These are phyloP conservation scores for Pao palembangensis DNA, from an alignment of 2,113 vertebrate species.

Conservation along the genomic window DNA sequence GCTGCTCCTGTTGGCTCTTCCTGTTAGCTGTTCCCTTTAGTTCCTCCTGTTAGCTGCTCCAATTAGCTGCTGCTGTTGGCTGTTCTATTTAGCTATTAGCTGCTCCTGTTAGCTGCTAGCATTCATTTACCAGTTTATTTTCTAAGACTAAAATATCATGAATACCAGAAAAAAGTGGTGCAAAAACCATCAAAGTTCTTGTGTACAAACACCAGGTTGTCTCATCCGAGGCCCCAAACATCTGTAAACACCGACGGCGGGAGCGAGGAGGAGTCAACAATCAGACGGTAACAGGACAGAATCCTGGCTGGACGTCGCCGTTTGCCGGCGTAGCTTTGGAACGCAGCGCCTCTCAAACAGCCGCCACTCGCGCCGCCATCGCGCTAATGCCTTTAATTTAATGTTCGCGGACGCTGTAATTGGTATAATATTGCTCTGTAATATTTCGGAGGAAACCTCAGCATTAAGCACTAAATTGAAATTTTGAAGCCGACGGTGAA, in stretches of 20 bases:
- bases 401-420: constrained; percentile 83
- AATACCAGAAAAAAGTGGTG: too few species aligned
- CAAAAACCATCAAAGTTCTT: too few species aligned
- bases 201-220: too few species aligned
- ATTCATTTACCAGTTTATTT: too few species aligned
- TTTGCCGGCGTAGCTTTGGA: constrained; percentile 58
- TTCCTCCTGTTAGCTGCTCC: too few species aligned
- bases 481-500: constrained; percentile 89
- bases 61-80: too few species aligned
- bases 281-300: constrained; percentile 57
- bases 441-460: constrained; percentile 84
- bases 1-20: too few species aligned
- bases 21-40: too few species aligned
- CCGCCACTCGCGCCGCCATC: constrained; percentile 81
- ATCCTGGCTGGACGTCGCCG: constrained; percentile 50
- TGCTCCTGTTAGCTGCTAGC: too few species aligned
- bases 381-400: constrained; percentile 88
- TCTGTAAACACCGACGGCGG: neutral
- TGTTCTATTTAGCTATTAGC: too few species aligned
- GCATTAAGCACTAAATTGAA: constrained; percentile 93
- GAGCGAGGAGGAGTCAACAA: constrained; percentile 13
- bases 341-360: constrained; percentile 74
- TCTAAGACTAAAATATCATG: too few species aligned
- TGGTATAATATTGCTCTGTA: constrained; percentile 87
- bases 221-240: neutral